phyloP scores from a whole-genome alignment of 2,113 vertebrate species.

The Sphaerodactylus townsendi region DNA sequence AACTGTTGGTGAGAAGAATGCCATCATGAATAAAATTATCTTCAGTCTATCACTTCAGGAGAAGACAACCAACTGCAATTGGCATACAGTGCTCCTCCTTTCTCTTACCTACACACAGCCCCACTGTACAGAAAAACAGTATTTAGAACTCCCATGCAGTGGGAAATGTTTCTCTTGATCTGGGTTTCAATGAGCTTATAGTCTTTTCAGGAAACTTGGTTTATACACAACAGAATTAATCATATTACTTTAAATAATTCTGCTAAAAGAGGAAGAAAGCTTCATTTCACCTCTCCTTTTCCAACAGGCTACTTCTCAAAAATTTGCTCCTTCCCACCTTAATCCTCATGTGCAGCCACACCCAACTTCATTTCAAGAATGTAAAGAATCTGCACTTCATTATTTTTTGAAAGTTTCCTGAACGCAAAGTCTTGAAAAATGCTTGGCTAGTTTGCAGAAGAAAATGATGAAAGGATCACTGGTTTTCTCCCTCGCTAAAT shows the following conservation, averaged over 20 bases:
- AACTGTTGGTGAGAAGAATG: no score
- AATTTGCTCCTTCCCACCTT: accelerated
- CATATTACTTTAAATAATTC: background rate
- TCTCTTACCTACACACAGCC: background rate
- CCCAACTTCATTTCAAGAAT: background rate
- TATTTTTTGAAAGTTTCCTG: background rate
- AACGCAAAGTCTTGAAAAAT: constrained; percentile 14
- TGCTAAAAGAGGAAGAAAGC: background rate
- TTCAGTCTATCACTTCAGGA: no score
- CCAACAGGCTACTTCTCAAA: background rate
- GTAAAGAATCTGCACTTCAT: constrained; percentile 31
- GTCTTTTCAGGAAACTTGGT: no score
- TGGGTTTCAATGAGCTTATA: background rate
- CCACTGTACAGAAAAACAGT: background rate
- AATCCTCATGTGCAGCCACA: constrained; percentile 2
- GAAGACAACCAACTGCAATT: no score
- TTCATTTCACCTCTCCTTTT: background rate
- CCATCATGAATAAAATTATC: no score
- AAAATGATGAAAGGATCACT: background rate
- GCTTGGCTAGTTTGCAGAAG: constrained; percentile 22
- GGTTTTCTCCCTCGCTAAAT: constrained; percentile 20
- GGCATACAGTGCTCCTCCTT: no score
- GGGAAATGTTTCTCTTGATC: background rate
- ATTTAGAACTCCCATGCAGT: no score
- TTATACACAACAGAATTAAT: background rate